Percentiles rank a stretch among this genome's conserved stretches.
Conservation (phyloP, 2,113 vertebrate genomes). For the Pantherophis guttatus region DNA sequence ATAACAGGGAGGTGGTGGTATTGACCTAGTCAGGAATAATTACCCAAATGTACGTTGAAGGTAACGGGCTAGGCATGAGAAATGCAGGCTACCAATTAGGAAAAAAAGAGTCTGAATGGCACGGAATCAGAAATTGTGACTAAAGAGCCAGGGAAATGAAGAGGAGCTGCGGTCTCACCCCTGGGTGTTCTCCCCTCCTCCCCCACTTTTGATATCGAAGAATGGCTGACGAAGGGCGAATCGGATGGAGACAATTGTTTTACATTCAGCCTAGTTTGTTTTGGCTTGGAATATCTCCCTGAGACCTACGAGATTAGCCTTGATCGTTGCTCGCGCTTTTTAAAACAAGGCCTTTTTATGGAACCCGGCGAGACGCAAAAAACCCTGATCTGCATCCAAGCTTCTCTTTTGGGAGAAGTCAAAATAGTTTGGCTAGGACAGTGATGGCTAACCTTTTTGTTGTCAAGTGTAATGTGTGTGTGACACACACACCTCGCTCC, state of each 20-base stretch:
- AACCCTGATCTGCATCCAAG: not conserved
- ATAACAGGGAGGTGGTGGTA: not conserved
- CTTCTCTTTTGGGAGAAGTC: not conserved
- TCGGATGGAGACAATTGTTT: not conserved
- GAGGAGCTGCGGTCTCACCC: constrained; percentile 11
- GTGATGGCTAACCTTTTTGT: too few species aligned
- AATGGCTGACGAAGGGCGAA: constrained; percentile 5
- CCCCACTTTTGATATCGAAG: not conserved
- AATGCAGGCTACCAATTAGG: constrained; percentile 14
- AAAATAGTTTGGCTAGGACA: not conserved
- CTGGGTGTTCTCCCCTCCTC: not conserved
- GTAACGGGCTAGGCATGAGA: constrained; percentile 22
- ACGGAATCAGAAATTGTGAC: constrained; percentile 25
- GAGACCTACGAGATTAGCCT: not conserved
- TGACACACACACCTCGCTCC: too few species aligned
- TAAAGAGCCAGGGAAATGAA: constrained; percentile 4
- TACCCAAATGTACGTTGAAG: constrained; percentile 15
- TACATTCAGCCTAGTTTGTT: not conserved
- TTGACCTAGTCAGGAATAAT: constrained; percentile 4
- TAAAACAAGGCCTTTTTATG: not conserved
- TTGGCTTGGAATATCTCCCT: not conserved
- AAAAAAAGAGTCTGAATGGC: not conserved
- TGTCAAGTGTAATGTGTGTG: too few species aligned
- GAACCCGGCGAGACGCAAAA: not conserved
- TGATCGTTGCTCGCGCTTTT: not conserved